Conservation (phyloP, 2,888 invertebrate genomes). For the Cataglyphis cursor region DNA sequence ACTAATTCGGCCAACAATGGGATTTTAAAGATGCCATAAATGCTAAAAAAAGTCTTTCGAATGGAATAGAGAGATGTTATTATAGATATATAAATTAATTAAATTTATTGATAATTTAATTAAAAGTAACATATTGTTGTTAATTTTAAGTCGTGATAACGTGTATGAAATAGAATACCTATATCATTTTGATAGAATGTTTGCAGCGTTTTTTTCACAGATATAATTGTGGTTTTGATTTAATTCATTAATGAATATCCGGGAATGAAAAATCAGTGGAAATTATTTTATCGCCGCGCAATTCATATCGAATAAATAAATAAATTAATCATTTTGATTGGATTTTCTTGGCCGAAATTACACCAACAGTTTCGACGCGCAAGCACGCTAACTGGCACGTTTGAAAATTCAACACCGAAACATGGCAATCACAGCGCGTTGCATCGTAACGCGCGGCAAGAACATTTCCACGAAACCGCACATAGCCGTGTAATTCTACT, state of each 20-base stretch:
- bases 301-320: background rate
- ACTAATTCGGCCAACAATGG: conserved; percentile 36
- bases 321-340: conserved; percentile 51
- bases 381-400: conserved; percentile 24
- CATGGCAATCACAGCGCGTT: conserved; percentile 66
- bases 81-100: conserved; percentile 16
- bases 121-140: background rate
- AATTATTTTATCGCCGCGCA: conserved; percentile 1
- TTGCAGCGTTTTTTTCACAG: background rate
- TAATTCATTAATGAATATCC: conserved; percentile 3
- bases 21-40: conserved; percentile 15
- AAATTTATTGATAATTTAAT: background rate
- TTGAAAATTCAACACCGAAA: conserved; percentile 67
- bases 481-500: conserved; percentile 71
- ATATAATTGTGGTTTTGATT: conserved; percentile 12
- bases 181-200: background rate
- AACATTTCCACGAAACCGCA: conserved; percentile 67
- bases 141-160: background rate
- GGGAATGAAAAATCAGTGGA: background rate
- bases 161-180: background rate
- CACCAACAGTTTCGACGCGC: conserved; percentile 23
- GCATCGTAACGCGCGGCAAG: conserved; percentile 60
- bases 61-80: background rate
- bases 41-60: background rate
- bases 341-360: conserved; percentile 46